Evolutionary conservation across 1,140 invertebrate species (phyloP).

Genomic region (Geopemphigus sp.): DNA sequence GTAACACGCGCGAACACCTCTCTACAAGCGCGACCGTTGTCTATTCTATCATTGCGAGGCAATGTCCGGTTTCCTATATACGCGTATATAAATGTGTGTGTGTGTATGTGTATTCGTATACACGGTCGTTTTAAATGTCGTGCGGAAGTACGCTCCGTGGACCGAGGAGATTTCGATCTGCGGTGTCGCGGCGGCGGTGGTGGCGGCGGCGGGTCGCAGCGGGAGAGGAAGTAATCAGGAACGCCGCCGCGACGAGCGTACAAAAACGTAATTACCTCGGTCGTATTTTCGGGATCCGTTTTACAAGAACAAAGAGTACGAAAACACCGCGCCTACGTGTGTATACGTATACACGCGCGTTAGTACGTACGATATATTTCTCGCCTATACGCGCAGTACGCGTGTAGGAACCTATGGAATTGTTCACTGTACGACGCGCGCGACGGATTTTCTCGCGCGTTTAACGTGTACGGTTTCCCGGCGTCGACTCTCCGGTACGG

Average conservation of each 20-base stretch:
- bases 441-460: too few relatives aligned
- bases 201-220: background rate
- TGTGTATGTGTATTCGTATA: too few relatives aligned
- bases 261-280: constrained; percentile 39
- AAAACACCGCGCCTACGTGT: too few relatives aligned
- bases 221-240: constrained; percentile 39
- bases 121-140: constrained; percentile 20
- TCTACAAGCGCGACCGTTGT: too few relatives aligned
- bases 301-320: constrained; percentile 23
- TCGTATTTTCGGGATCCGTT: constrained; percentile 28
- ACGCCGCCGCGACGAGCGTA: constrained; percentile 4
- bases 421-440: too few relatives aligned
- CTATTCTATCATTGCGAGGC: background rate
- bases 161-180: constrained; percentile 36
- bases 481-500: too few relatives aligned
- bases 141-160: constrained; percentile 28
- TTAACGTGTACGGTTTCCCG: too few relatives aligned
- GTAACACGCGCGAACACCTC: too few relatives aligned
- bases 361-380: background rate
- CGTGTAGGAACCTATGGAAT: too few relatives aligned
- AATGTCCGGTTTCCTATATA: background rate
- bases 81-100: too few relatives aligned
- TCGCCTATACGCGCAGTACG: too few relatives aligned
- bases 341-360: background rate
- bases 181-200: background rate